phyloP scores from a whole-genome alignment of 2,113 vertebrate species.

The Arothron firmamentum region DNA sequence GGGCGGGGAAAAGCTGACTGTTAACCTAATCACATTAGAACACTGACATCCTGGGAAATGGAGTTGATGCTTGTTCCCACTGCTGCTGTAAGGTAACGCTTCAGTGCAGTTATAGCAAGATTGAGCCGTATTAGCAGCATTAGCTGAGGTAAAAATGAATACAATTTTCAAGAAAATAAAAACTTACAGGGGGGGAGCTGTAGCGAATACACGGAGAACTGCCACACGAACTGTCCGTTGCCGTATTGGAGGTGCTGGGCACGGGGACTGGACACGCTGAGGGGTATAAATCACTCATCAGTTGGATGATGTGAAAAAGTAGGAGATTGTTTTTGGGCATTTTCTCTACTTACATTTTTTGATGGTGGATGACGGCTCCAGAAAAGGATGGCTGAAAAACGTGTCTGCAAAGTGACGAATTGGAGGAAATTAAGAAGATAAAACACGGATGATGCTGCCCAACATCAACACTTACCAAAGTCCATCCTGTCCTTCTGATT shows the following conservation, averaged over 20 bases:
- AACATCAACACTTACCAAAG: constrained; percentile 80
- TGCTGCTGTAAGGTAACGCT: constrained; percentile 5
- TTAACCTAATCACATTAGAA: constrained; percentile 39
- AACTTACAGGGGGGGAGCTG: constrained; percentile 92
- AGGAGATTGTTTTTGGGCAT: not conserved
- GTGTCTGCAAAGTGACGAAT: constrained; percentile 74
- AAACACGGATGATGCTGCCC: not conserved
- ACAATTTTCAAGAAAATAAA: not conserved
- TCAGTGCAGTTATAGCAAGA: too few relatives aligned
- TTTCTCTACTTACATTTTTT: constrained; percentile 89
- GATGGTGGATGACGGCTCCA: constrained; percentile 84
- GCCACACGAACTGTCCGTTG: constrained; percentile 84
- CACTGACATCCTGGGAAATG: constrained; percentile 26
- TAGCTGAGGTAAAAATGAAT: not conserved
- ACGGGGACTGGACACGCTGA: constrained; percentile 93
- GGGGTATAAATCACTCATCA: constrained; percentile 4
- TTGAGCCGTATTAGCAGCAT: not conserved
- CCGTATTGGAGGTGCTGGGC: constrained; percentile 78
- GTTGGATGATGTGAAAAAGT: not conserved
- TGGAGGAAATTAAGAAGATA: not conserved
- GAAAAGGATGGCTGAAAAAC: constrained; percentile 92
- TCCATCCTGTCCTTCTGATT: constrained; percentile 97
- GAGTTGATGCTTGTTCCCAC: constrained; percentile 10
- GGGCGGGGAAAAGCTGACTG: constrained; percentile 24
- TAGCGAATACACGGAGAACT: constrained; percentile 90